Evolutionary conservation across 1,140 invertebrate species (phyloP), one percentile per base, ranked within the genome.

Genomic region (Solen grandis): DNA sequence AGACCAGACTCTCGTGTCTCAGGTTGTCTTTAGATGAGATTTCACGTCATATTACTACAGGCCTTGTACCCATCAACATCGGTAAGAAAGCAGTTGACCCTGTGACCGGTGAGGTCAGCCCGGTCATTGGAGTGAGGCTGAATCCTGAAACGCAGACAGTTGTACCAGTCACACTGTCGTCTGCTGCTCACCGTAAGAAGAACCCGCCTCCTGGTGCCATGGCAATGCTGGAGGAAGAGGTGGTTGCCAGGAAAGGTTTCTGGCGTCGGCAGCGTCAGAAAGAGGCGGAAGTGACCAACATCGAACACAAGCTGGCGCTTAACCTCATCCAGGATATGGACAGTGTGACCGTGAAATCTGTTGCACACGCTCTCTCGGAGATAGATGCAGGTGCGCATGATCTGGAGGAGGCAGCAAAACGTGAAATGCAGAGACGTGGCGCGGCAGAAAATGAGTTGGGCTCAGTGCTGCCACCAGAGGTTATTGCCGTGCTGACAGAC

Each of bases 141-240:
- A 88, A 87, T 74, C 84, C 87, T 29, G 89, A 90, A 55, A 90
- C 83, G 31, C 81, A 85, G 29, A 85, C 85, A n/a, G 87, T 88
- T 36, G 77, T 91, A 13, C 90, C 90, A 0, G 85, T 91, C 0
- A 91, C 90, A 2, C 69, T 89, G 68, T 84, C 89, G 3, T 87
- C 89, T 27, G 86, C 88, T 35, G 87, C 85, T 10, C 88, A 89
- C 72, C 84, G 85, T 33, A 88, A 90, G 62, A 86, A 87, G 25
- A 86, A 86, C 46, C 85, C 90, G 29, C 90, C 90, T 60, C 87
- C 90, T 38, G 90, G 90, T 19, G 89, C 90, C 22, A 73, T 86
- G 0, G 85, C 88, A n/a, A 84, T 90, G 86, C 77, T 91, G 19
- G 89, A 91, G 69, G 90, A 91, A 52, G 90, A 91, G 75, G 83